Conservation (phyloP, 2,888 invertebrate species). For the Netelia fuscicornis region DNA sequence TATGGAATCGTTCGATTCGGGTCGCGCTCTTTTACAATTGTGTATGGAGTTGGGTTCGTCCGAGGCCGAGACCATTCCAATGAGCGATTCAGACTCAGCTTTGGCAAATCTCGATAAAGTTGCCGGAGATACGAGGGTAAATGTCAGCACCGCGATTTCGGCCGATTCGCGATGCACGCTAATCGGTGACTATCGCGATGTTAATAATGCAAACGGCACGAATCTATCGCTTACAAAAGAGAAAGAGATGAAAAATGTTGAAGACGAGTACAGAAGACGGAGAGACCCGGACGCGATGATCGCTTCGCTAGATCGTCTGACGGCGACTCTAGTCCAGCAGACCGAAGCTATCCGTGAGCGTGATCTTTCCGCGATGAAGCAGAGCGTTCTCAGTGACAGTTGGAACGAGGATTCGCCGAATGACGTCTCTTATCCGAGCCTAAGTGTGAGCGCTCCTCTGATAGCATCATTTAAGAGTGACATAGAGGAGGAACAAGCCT, state of each 20-base stretch:
- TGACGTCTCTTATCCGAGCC: constrained; percentile 92
- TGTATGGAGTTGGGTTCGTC: constrained; percentile 74
- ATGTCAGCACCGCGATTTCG: not conserved
- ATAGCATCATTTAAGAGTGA: constrained; percentile 90
- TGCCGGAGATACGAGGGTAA: not conserved
- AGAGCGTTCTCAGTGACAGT: constrained; percentile 87
- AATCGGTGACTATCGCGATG: not conserved
- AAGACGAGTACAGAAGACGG: constrained; percentile 85
- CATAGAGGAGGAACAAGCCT: constrained; percentile 78
- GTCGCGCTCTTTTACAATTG: constrained; percentile 77
- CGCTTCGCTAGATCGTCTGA: constrained; percentile 88
- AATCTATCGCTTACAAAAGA: not conserved
- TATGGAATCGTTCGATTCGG: constrained; percentile 80
- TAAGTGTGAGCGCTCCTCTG: constrained; percentile 91
- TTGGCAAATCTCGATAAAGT: not conserved
- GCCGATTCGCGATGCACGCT: not conserved
- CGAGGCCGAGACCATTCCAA: constrained; percentile 62
- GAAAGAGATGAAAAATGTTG: constrained; percentile 62
- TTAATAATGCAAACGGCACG: not conserved
- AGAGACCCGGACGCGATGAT: constrained; percentile 90
- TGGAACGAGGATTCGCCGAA: constrained; percentile 94
- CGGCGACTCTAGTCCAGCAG: constrained; percentile 88
- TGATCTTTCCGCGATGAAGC: constrained; percentile 81
- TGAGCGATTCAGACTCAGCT: constrained; percentile 25
- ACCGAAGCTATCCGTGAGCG: constrained; percentile 87